Evolutionary conservation across 2,113 vertebrate genomes (phyloP), one percentile per base, ranked within the genome.

Genomic region (Nothoprocta pentlandii): DNA sequence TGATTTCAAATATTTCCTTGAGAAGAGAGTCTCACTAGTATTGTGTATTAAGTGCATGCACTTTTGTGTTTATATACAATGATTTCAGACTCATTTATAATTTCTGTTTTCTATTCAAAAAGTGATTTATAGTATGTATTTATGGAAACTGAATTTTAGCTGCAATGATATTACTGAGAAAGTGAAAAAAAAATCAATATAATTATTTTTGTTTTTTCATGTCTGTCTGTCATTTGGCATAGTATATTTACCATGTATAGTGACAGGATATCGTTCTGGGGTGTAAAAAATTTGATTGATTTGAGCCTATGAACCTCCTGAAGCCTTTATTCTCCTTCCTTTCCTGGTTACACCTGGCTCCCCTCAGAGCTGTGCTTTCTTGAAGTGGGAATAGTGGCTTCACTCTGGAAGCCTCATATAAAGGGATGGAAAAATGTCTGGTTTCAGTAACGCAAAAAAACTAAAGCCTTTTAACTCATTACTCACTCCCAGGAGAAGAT

Each of bases 151-250:
- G 30, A 75, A 68, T 85, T 68, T 34, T 85, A 12, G 19, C 67
- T 76, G 3, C 3, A 79, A 19, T 41, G 39, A 22, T 82, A 39
- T 71, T 63, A 44, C 67, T 79, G 70, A 76, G 7, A 34, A 41
- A 41, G 3, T 36, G 23, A 2, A 4, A 6, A 51, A 46, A 70
- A 47, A 58, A 77, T 70, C 3, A 44, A n/a, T 10, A 51, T 64
- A 77, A 64, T 15, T 49, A 22, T 49, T 49, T 22, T 49, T 49
- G 10, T 49, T 49, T 49, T 49, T 49, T 49, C 47, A 19, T 49
- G 20, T 49, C 17, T 49, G 47, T 7, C 1, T 75, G 58, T 80
- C 2, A 70, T 53, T 81, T 10, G 25, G 0, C 1, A 0, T 9
- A 30, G 3, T 34, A 14, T 75, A 61, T 25, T 86, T 76, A 32